phyloP scores from a whole-genome alignment of 2,888 invertebrate genomes.

The Ditula angustiorana region DNA sequence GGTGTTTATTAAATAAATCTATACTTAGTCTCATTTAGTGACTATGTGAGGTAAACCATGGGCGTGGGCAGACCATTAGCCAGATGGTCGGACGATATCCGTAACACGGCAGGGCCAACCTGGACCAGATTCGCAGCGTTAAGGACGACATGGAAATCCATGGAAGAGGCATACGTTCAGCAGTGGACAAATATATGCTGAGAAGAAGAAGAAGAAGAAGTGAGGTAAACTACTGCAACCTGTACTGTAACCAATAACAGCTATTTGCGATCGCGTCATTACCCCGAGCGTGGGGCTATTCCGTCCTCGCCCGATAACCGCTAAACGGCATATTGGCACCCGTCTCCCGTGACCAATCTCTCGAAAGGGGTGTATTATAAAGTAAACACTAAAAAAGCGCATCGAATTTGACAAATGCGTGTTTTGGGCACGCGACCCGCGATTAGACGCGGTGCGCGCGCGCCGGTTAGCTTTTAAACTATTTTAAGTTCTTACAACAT shows the following conservation, averaged over 20 bases:
- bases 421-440: slow-evolving; percentile 79
- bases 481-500: background rate
- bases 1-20: no score
- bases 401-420: slow-evolving; percentile 82
- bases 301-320: slow-evolving; percentile 49
- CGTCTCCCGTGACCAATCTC: slow-evolving; percentile 78
- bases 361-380: slow-evolving; percentile 66
- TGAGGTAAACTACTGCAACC: no score
- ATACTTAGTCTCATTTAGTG: no score
- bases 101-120: no score
- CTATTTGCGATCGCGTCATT: slow-evolving; percentile 6
- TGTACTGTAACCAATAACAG: slow-evolving; percentile 3
- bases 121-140: no score
- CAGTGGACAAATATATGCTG: no score
- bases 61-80: no score
- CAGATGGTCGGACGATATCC: no score
- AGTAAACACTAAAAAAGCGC: slow-evolving; percentile 80
- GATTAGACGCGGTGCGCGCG: slow-evolving; percentile 52
- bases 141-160: no score
- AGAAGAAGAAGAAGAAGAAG: no score
- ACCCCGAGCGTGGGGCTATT: background rate
- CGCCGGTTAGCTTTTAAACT: slow-evolving; percentile 28
- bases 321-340: slow-evolving; percentile 76
- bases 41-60: no score
- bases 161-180: no score